Percentiles rank a stretch among this genome's conserved stretches.
phyloP scores from a whole-genome alignment of 2,888 invertebrate genomes.

The Zelleria hepariella region DNA sequence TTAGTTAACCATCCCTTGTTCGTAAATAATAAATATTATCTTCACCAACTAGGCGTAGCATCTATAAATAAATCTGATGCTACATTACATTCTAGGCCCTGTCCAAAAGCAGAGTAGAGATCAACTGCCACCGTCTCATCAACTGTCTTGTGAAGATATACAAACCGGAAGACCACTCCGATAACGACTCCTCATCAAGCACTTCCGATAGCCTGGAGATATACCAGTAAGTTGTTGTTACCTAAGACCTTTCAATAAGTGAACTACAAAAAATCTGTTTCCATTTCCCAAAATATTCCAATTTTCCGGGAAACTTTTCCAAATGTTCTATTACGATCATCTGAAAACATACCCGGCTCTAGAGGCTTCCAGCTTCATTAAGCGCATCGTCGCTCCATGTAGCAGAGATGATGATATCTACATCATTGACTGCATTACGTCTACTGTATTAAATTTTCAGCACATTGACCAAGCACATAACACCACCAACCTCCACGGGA shows the following conservation, averaged over 20 bases:
- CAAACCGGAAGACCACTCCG: constrained; percentile 67
- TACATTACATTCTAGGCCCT: constrained; percentile 72
- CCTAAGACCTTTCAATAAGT: no score
- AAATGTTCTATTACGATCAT: no score
- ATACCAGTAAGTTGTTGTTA: constrained; percentile 73
- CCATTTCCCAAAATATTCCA: not conserved
- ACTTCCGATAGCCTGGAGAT: constrained; percentile 79
- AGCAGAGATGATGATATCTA: no score
- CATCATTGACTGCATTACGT: constrained; percentile 4
- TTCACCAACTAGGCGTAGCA: no score
- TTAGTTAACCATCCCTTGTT: no score
- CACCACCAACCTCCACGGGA: constrained; percentile 68
- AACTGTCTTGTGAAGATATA: constrained; percentile 78
- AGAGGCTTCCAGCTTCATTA: no score
- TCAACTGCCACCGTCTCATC: constrained; percentile 79
- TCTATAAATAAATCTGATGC: no score
- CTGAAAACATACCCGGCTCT: no score
- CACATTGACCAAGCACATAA: constrained; percentile 79
- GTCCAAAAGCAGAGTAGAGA: constrained; percentile 77
- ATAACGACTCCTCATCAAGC: constrained; percentile 70
- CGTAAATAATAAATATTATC: no score
- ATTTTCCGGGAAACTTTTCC: no score
- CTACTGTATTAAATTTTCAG: constrained; percentile 37
- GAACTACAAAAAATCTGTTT: no score
- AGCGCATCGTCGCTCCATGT: no score